Percentiles rank a stretch among this genome's conserved stretches.
Evolutionary conservation across 2,888 invertebrate genomes (phyloP).

Genomic region (Trachelus stipa): DNA sequence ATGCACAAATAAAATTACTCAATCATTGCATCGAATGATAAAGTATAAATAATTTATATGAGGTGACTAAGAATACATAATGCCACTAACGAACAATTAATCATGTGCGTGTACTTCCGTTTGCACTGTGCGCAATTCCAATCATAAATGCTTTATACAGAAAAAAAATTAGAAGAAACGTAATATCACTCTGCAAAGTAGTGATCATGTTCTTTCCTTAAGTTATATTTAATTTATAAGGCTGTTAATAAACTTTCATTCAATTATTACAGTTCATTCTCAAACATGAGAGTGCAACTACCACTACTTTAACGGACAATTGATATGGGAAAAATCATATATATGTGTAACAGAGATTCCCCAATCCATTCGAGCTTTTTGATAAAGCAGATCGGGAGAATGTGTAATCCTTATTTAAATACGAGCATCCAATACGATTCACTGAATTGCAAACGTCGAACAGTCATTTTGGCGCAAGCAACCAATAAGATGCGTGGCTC

Average conservation of each 20-base stretch:
- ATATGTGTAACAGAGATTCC: background rate
- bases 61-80: background rate
- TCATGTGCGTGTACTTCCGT: background rate
- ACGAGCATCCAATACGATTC: background rate
- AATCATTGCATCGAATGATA: background rate
- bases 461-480: background rate
- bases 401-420: background rate
- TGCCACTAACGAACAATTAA: background rate
- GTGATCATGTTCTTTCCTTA: background rate
- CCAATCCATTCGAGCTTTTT: background rate
- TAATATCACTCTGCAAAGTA: conserved; percentile 12
- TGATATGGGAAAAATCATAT: background rate
- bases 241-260: background rate
- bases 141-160: background rate
- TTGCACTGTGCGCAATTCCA: background rate
- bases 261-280: background rate
- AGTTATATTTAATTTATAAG: background rate
- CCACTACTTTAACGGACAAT: background rate
- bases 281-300: background rate
- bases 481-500: background rate
- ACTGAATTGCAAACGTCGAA: background rate
- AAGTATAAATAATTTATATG: background rate
- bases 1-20: background rate
- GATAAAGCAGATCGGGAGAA: background rate
- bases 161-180: background rate